These are phyloP conservation scores for Gephyroberyx darwinii DNA, from an alignment of 2,797 vertebrate species.

Conservation along the genomic window DNA sequence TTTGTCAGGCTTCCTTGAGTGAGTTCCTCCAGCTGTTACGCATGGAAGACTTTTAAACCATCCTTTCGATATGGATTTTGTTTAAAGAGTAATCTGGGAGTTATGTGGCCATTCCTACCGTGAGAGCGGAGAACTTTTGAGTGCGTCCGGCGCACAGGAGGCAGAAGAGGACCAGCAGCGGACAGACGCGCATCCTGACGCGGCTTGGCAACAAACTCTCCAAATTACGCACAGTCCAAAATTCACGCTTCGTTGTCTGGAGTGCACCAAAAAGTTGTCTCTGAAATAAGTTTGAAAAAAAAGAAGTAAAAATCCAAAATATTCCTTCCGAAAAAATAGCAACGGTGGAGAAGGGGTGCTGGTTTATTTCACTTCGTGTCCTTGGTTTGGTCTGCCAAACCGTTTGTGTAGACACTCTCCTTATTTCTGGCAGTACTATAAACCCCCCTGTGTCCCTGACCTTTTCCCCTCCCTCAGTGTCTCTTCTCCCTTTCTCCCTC, in stretches of 20 bases:
- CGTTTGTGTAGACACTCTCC: conserved; percentile 72
- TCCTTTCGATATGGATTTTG: not conserved
- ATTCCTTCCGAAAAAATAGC: conserved; percentile 36
- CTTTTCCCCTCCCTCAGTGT: conserved; percentile 75
- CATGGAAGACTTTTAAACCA: not conserved
- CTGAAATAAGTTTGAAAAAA: not conserved
- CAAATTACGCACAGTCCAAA: conserved; percentile 76
- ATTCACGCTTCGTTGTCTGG: conserved; percentile 23
- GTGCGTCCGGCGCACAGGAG: conserved; percentile 79
- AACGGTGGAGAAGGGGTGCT: conserved; percentile 30
- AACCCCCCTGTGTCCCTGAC: conserved; percentile 73
- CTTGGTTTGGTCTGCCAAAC: conserved; percentile 68
- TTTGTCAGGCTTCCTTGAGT: not conserved
- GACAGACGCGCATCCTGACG: conserved; percentile 82
- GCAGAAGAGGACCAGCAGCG: conserved; percentile 78
- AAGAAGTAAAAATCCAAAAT: conserved; percentile 49
- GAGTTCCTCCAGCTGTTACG: conserved; percentile 10
- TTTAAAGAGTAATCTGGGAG: not conserved
- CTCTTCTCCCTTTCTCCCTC: conserved; percentile 55
- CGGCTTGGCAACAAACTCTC: conserved; percentile 61
- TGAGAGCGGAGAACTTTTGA: conserved; percentile 88
- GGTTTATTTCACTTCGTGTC: conserved; percentile 62
- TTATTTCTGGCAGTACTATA: conserved; percentile 74
- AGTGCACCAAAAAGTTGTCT: conserved; percentile 26
- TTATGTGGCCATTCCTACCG: conserved; percentile 75